A percentile compares a stretch with the other conserved stretches of the same genome.
Evolutionary conservation across 2,888 invertebrate genomes (phyloP).

Genomic region (Meandrusa payeni): DNA sequence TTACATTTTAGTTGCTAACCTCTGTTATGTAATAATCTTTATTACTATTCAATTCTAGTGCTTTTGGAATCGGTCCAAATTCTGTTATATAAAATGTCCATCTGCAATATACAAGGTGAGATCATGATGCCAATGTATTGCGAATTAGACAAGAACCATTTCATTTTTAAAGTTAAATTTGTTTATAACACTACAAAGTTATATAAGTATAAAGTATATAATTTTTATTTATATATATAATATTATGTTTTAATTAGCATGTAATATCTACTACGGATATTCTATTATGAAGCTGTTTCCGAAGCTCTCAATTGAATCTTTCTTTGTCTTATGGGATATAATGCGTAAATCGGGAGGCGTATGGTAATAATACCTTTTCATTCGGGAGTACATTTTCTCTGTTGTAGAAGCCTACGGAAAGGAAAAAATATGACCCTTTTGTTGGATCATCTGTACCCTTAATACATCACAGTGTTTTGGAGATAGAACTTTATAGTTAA

Average conservation of each 20-base stretch:
- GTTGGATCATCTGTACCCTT: conserved; percentile 8
- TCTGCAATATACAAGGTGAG: conserved; percentile 34
- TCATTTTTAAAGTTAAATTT: too few relatives aligned
- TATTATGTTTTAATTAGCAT: neutral
- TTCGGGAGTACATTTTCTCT: conserved; percentile 5
- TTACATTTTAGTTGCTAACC: neutral
- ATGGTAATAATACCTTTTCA: conserved; percentile 20
- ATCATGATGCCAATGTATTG: conserved; percentile 9
- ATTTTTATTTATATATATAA: neutral
- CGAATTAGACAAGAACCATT: too few relatives aligned
- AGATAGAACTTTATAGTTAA: conserved; percentile 9
- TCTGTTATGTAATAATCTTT: conserved; percentile 20
- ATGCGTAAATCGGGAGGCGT: conserved; percentile 5
- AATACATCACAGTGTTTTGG: neutral
- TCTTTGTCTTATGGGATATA: conserved; percentile 16
- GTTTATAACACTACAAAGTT: too few relatives aligned
- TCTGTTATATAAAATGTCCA: conserved; percentile 39
- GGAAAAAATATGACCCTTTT: conserved; percentile 11
- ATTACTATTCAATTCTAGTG: conserved; percentile 17
- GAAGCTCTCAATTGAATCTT: conserved; percentile 8
- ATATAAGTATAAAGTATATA: too few relatives aligned
- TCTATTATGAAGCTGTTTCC: too few relatives aligned
- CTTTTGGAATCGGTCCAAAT: conserved; percentile 38
- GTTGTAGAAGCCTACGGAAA: conserved; percentile 11
- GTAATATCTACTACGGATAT: too few relatives aligned